Conservation (phyloP, 2,113 vertebrate genomes). For the Varanus komodoensis region DNA sequence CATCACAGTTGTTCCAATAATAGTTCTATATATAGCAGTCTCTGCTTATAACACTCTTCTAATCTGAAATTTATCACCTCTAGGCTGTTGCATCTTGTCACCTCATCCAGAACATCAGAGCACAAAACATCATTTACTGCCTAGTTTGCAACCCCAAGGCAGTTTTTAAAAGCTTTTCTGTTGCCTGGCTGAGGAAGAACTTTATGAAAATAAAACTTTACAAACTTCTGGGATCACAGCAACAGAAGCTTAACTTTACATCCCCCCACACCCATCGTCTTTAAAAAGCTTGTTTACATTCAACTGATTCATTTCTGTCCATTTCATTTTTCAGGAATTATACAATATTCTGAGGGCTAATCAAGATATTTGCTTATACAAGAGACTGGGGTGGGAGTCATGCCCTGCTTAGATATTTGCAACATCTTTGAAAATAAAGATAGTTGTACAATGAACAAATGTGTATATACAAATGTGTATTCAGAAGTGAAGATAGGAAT, state of each 20-base stretch:
- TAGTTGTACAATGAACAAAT: not conserved
- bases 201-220: too few species aligned
- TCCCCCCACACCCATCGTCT: not conserved
- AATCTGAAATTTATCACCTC: constrained; percentile 19
- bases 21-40: not conserved
- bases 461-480: too few species aligned
- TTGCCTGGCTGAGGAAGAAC: not conserved
- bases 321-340: not conserved
- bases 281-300: not conserved
- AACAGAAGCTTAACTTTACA: not conserved
- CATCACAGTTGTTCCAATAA: constrained; percentile 11
- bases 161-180: not conserved
- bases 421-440: not conserved
- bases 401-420: not conserved
- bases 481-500: not conserved
- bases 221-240: not conserved
- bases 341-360: not conserved
- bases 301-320: not conserved
- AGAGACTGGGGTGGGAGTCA: not conserved
- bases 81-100: not conserved
- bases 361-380: not conserved
- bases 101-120: constrained; percentile 33
- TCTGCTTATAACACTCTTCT: not conserved
- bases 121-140: constrained; percentile 16
- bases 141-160: constrained; percentile 41